These are phyloP conservation scores for Cinara cedri DNA, from an alignment of 2,888 invertebrate genomes.

Conservation along the genomic window DNA sequence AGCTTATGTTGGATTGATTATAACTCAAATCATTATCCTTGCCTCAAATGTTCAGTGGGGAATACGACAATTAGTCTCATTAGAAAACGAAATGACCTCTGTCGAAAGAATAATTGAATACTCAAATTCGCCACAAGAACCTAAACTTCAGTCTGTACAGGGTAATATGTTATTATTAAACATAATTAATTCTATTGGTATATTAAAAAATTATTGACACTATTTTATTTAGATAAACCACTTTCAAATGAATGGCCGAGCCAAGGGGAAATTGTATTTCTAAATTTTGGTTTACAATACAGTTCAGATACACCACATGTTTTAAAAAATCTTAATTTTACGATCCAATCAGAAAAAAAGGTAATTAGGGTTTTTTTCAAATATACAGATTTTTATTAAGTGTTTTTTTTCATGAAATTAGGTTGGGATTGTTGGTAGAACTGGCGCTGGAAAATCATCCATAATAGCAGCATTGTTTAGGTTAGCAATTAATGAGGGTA, in stretches of 20 bases:
- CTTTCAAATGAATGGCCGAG: conserved; percentile 70
- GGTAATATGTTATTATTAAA: too few species aligned
- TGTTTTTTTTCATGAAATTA: too few species aligned
- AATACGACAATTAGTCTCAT: conserved; percentile 88
- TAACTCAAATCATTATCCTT: conserved; percentile 78
- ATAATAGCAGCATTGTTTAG: too few species aligned
- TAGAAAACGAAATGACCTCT: conserved; percentile 86
- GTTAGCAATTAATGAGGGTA: too few species aligned
- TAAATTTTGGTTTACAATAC: conserved; percentile 75
- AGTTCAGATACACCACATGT: conserved; percentile 74
- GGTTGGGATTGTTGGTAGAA: too few species aligned
- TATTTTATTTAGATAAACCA: not conserved
- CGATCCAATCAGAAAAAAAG: conserved; percentile 71
- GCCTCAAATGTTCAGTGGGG: conserved; percentile 87
- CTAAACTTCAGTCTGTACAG: conserved; percentile 44
- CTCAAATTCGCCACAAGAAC: conserved; percentile 71
- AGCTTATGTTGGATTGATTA: conserved; percentile 79
- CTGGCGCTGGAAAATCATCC: too few species aligned
- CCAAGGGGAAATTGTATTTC: conserved; percentile 73
- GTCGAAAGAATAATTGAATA: conserved; percentile 90
- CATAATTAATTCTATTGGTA: too few species aligned
- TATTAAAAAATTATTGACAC: too few species aligned
- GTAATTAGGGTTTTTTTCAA: too few species aligned
- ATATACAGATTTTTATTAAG: too few species aligned
- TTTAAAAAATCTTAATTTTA: conserved; percentile 73